phyloP scores from a whole-genome alignment of 2,888 invertebrate genomes.

The Campaea margaritaria region DNA sequence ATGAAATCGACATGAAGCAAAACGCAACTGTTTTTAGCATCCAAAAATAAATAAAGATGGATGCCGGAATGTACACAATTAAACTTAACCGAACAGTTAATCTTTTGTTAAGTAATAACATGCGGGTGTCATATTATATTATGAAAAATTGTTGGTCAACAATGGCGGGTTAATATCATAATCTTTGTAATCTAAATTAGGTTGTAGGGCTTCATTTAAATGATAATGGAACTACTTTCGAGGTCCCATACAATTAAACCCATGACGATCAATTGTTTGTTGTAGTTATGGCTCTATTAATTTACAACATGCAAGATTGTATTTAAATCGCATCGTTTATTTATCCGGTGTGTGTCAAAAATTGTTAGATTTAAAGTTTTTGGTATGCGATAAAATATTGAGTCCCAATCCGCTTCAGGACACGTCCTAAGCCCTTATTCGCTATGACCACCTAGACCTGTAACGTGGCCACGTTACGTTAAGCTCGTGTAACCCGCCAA shows the following conservation, averaged over 20 bases:
- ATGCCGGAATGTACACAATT: background rate
- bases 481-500: no score
- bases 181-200: slow-evolving; percentile 18
- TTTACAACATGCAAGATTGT: no score
- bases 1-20: no score
- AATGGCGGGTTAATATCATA: slow-evolving; percentile 14
- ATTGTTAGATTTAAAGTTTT: no score
- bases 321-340: background rate
- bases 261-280: background rate
- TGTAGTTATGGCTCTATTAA: background rate
- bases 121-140: slow-evolving; percentile 26
- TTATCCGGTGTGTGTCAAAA: no score
- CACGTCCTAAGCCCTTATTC: no score
- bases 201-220: slow-evolving; percentile 17
- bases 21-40: no score
- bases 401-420: no score
- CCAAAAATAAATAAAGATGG: background rate
- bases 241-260: background rate
- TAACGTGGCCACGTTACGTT: no score
- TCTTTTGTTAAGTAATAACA: slow-evolving; percentile 6
- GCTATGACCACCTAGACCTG: no score
- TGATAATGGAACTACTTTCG: slow-evolving; percentile 8
- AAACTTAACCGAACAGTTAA: background rate
- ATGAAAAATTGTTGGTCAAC: slow-evolving; percentile 16
- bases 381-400: no score